Base-by-base conservation (phyloP, 1,140 invertebrate genomes). In the Drosophila saltans region DNA sequence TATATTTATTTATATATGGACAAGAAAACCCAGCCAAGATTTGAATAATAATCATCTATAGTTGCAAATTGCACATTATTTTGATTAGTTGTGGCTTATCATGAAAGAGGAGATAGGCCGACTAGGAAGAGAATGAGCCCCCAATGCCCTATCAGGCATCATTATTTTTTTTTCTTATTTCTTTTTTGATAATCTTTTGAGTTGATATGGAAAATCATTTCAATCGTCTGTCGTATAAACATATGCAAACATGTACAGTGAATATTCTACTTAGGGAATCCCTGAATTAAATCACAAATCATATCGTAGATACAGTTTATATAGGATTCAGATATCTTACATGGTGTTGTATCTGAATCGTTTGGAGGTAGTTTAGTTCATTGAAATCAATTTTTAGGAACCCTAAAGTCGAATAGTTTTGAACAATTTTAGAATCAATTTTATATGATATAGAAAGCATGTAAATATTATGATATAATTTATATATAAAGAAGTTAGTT, bases 151-250 rank as follows among this genome's bases (percentile, higher is more conserved):
- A 52, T 21, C 39, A 39, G 3, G 8, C 11, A 24, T 40, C 57
- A 39, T 59, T 30, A 24, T 67, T 58, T 30, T 40, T 39, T 33
- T 5, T 65, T 58, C 30, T 40, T 45, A n/a, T 36, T 65, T n/a
- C 3, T 9, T 52, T 52, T 8, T 52, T 24, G 3, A 5, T 67
- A 76, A 60, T 63, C 69, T 55, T 55, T 21, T 10, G 33, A 39
- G 59, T 28, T 76, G 69, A 76, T 76, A 68, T 41, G 59, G 45
- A 59, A 69, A 57, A 62, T 43, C 58, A 65, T 16, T 41, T 59
- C 55, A 56, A 30, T 2, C 6, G 16, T 21, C 40, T 43, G 26
- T 60, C 48, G 40, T 40, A 69, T 77, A 61, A 6, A 68, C 3
- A 40, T 21, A 21, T 30, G 45, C 33, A 16, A 39, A 59, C 30